phyloP scores from a whole-genome alignment of 2,888 invertebrate genomes.

The Cheilosia variabilis region DNA sequence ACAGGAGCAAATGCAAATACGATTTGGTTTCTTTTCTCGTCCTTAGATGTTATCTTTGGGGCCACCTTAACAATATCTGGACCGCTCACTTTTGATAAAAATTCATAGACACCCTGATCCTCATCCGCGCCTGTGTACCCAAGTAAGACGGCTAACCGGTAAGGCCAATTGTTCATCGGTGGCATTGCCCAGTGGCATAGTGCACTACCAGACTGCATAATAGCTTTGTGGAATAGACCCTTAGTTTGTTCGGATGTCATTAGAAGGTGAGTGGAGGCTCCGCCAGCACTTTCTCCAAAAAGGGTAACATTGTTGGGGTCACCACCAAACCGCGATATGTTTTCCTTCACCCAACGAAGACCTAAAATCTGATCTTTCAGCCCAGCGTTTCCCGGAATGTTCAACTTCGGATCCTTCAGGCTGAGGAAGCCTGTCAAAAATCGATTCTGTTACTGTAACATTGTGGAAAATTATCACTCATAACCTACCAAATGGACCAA shows the following conservation, averaged over 20 bases:
- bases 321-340: conserved; percentile 84
- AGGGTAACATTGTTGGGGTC: conserved; percentile 84
- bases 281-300: conserved; percentile 85
- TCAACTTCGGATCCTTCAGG: conserved; percentile 83
- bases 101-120: conserved; percentile 76
- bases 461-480: not conserved
- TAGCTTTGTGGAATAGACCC: conserved; percentile 82
- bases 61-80: conserved; percentile 71
- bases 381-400: conserved; percentile 85
- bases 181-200: conserved; percentile 80
- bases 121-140: conserved; percentile 77
- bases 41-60: conserved; percentile 68
- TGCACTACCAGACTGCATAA: conserved; percentile 81
- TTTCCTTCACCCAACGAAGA: conserved; percentile 84
- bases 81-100: conserved; percentile 76
- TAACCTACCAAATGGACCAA: conserved; percentile 82
- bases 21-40: conserved; percentile 76
- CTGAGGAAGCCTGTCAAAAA: conserved; percentile 83
- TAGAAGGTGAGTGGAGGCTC: conserved; percentile 83
- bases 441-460: not conserved
- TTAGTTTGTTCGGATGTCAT: conserved; percentile 83
- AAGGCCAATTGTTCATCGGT: conserved; percentile 76
- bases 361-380: conserved; percentile 85
- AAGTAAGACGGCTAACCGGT: conserved; percentile 78
- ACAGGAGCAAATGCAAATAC: conserved; percentile 81